Conservation (phyloP, 92 coral and sea anemone species). For the Anthopleura xanthogrammica region DNA sequence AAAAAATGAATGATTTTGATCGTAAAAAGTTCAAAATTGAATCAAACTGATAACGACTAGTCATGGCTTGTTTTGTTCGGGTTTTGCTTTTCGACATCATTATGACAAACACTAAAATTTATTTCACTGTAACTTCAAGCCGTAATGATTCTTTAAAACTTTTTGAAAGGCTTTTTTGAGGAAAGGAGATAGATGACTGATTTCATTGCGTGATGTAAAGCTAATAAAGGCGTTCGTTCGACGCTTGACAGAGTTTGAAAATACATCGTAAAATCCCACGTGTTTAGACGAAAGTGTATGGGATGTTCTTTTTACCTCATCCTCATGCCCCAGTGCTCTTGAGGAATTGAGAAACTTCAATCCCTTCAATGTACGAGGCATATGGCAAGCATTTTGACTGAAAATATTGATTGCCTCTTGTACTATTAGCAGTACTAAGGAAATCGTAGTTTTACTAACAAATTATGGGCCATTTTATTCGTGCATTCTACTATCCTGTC, state of each 20-base stretch:
- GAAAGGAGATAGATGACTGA: not conserved
- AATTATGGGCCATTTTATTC: not conserved
- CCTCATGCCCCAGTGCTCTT: not conserved
- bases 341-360: not conserved
- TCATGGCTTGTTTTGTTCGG: too few relatives aligned
- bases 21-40: not conserved
- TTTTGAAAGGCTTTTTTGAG: not conserved
- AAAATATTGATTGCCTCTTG: too few relatives aligned
- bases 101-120: too few relatives aligned
- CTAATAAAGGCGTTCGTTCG: not conserved
- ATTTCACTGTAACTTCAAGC: too few relatives aligned
- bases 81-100: too few relatives aligned
- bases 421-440: too few relatives aligned
- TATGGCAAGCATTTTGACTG: too few relatives aligned
- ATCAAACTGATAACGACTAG: not conserved
- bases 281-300: not conserved
- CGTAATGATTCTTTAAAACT: not conserved
- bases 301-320: not conserved
- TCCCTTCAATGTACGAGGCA: not conserved
- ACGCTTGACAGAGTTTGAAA: not conserved
- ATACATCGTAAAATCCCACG: not conserved
- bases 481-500: not conserved
- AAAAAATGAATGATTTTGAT: not conserved
- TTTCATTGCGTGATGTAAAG: not conserved
- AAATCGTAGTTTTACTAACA: too few relatives aligned